Base-by-base conservation (phyloP, 2,113 vertebrate genomes). In the Chloropsis hardwickii region DNA sequence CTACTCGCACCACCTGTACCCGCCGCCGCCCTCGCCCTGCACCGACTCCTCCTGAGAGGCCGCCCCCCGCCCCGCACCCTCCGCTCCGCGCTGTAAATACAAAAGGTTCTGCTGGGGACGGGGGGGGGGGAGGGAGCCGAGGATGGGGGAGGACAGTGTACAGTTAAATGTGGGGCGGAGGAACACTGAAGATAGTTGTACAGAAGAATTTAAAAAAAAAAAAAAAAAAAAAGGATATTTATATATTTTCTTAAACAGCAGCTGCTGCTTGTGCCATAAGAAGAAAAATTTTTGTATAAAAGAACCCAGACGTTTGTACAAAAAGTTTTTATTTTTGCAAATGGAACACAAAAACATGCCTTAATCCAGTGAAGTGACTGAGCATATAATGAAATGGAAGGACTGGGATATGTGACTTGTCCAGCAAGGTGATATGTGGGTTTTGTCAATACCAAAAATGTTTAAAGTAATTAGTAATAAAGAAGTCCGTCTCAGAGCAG, bases 181-280 rank as follows among this genome's bases (percentile, higher is more conserved):
- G 87, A 93, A 96, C 64, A 87, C 96, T 98, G 97, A 98, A 97
- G 97, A 98, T 98, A 98, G 98, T 99, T 99, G 99, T 99, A 99
- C 98, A 99, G 98, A 98, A 98, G 98, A 98, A 97, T 86, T 88
- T 90, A 25, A 64, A 98, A 92, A 10, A 37, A 37, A 95, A 98
- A 92, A 10, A 37, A 37, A 95, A 94, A 94, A 92, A 92, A 97
- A 97, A 97, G 94, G 77, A 98, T 99, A 99, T 99, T 99, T 99
- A 99, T 99, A 99, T 99, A 99, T 99, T 99, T 99, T 99, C 99
- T 99, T 98, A 99, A 97, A 98, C 98, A 98, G 98, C 98, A 97
- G 97, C 98, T 99, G 98, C 98, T 99, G 98, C 98, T 98, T 98
- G 99, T 98, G 98, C 98, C 98, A 98, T 98, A 98, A 98, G 98